Evolutionary conservation across 2,888 invertebrate genomes (phyloP).

Genomic region (Pristionchus japonicus): DNA sequence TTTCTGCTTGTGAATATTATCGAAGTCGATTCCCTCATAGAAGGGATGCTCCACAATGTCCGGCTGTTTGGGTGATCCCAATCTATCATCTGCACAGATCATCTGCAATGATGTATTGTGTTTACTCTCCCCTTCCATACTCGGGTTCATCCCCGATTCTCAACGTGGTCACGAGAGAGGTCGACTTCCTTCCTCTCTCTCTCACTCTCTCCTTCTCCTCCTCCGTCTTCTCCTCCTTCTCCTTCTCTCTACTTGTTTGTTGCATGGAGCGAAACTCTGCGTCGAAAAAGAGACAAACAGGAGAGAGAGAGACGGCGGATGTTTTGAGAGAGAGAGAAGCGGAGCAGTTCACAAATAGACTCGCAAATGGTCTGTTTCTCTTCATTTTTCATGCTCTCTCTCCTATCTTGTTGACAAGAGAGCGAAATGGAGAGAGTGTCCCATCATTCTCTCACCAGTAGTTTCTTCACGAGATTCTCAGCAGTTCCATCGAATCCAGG

Average conservation of each 20-base stretch:
- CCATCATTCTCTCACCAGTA: constrained; percentile 84
- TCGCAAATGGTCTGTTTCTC: no score
- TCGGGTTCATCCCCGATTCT: background rate
- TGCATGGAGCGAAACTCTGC: constrained; percentile 37
- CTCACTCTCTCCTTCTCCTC: background rate
- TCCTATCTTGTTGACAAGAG: no score
- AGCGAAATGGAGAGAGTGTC: no score
- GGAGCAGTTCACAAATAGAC: constrained; percentile 19
- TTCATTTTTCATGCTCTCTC: no score
- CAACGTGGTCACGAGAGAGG: constrained; percentile 26
- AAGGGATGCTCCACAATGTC: constrained; percentile 90
- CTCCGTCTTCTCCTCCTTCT: background rate
- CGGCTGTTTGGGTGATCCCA: constrained; percentile 68
- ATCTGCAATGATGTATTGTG: no score
- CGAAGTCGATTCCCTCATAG: constrained; percentile 88
- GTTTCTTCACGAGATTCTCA: constrained; percentile 88
- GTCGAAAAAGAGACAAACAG: constrained; percentile 37
- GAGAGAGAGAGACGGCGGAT: background rate
- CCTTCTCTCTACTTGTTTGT: constrained; percentile 30
- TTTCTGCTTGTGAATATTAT: constrained; percentile 79
- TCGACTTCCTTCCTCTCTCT: constrained; percentile 4
- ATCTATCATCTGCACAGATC: background rate
- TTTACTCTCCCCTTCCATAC: background rate
- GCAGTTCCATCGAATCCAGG: constrained; percentile 89
- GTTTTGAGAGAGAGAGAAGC: constrained; percentile 9